Evolutionary conservation across 2,888 invertebrate species (phyloP).

Genomic region (Anarsia innoxiella): DNA sequence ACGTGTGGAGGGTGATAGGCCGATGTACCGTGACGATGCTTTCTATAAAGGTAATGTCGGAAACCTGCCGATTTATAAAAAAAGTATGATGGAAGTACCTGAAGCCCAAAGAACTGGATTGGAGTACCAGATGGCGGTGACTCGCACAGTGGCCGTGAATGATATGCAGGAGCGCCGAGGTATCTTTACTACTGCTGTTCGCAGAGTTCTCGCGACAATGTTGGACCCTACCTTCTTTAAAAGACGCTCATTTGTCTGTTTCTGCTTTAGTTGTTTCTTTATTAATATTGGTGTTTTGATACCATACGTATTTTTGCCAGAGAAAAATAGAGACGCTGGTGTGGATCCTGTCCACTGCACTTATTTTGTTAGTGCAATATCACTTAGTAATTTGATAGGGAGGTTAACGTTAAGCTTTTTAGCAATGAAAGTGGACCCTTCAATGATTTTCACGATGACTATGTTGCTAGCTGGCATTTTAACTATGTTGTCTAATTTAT

Average conservation of each 20-base stretch:
- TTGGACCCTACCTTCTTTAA: slow-evolving; percentile 13
- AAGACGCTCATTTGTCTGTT: slow-evolving; percentile 9
- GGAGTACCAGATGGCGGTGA: slow-evolving; percentile 27
- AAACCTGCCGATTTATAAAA: slow-evolving; percentile 49
- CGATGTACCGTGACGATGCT: slow-evolving; percentile 63
- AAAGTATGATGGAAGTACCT: slow-evolving; percentile 42
- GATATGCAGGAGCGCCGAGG: slow-evolving; percentile 11
- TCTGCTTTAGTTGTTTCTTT: slow-evolving; percentile 13
- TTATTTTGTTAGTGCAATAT: slow-evolving; percentile 14
- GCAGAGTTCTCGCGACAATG: slow-evolving; percentile 17
- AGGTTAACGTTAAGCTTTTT: slow-evolving; percentile 12
- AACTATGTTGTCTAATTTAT: slow-evolving; percentile 9
- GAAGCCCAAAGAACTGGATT: slow-evolving; percentile 48
- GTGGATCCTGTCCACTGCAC: slow-evolving; percentile 10
- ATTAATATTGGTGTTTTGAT: slow-evolving; percentile 13
- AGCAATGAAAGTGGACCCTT: slow-evolving; percentile 10
- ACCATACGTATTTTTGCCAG: slow-evolving; percentile 16
- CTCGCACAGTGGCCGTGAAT: slow-evolving; percentile 10
- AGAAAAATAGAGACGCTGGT: slow-evolving; percentile 11
- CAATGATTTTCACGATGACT: slow-evolving; percentile 6
- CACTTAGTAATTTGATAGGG: slow-evolving; percentile 11
- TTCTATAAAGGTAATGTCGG: slow-evolving; percentile 56
- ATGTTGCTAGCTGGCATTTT: slow-evolving; percentile 4
- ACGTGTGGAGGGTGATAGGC: slow-evolving; percentile 49
- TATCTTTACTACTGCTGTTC: slow-evolving; percentile 11